Evolutionary conservation across 2,113 vertebrate genomes (phyloP).

Genomic region (Cephalopterus ornatus): DNA sequence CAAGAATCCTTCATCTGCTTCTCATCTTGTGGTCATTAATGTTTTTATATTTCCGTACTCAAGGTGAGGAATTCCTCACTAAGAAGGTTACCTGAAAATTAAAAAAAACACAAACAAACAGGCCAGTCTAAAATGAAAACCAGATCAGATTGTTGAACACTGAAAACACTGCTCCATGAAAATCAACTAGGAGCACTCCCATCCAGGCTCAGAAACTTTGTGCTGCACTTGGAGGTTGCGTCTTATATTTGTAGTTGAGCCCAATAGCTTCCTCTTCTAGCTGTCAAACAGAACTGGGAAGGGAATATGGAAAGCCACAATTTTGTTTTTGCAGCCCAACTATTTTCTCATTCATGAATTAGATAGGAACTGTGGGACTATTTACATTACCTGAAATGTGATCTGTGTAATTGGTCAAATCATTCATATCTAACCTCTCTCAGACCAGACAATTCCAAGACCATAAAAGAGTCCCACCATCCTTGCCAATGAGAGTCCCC

Average conservation of each 20-base stretch:
- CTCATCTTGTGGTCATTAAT: not conserved
- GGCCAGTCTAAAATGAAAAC: not conserved
- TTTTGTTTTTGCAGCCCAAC: not conserved
- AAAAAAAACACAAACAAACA: not conserved
- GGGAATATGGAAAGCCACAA: not conserved
- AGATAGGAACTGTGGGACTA: not conserved
- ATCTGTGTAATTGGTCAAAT: not conserved
- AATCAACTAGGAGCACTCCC: not conserved
- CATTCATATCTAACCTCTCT: not conserved
- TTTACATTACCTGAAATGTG: slow-evolving; percentile 24
- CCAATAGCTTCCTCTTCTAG: not conserved
- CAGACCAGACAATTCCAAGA: not conserved
- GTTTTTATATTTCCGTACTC: not conserved
- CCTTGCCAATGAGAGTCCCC: not conserved
- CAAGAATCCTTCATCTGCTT: not conserved
- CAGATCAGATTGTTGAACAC: not conserved
- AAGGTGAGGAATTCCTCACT: not conserved
- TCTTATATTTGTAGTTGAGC: not conserved
- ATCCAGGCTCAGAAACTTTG: not conserved
- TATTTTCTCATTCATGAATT: not conserved
- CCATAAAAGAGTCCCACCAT: not conserved
- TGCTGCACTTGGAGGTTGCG: not conserved
- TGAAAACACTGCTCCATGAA: not conserved
- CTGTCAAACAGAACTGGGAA: not conserved
- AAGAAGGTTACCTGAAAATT: not conserved